Evolutionary conservation across 1,140 invertebrate species (phyloP).

Genomic region (Sweltsa coloradensis): DNA sequence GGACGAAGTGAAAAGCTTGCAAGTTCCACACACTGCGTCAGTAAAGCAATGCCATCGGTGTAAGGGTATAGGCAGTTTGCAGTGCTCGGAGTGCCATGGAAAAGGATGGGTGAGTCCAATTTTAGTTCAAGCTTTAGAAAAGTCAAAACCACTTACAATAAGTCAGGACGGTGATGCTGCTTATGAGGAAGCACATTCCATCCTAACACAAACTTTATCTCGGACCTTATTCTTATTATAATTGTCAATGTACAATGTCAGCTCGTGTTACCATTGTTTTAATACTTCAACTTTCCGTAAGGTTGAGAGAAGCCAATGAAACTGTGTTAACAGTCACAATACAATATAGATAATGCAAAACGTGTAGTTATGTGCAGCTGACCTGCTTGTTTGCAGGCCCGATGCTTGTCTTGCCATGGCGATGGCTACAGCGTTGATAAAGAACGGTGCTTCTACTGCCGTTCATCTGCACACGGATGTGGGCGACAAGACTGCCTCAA

Average conservation of each 20-base stretch:
- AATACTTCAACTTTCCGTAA: too few relatives aligned
- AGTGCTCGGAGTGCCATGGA: conserved; percentile 38
- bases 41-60: conserved; percentile 43
- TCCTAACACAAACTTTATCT: too few relatives aligned
- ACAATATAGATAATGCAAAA: too few relatives aligned
- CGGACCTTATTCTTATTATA: too few relatives aligned
- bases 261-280: too few relatives aligned
- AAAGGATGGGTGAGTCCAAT: conserved; percentile 35
- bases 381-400: conserved; percentile 23
- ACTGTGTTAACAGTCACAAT: too few relatives aligned
- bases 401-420: conserved; percentile 33
- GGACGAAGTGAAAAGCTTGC: conserved; percentile 31
- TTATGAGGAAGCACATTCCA: too few relatives aligned
- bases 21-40: conserved; percentile 43
- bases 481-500: conserved; percentile 32
- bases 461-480: conserved; percentile 29
- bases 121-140: neutral
- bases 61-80: conserved; percentile 33
- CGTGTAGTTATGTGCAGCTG: too few relatives aligned
- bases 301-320: too few relatives aligned
- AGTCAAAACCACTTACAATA: too few relatives aligned
- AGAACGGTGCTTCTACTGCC: conserved; percentile 34
- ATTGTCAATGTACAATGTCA: too few relatives aligned
- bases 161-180: too few relatives aligned
- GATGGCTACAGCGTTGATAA: conserved; percentile 30